Percentiles rank a stretch among this genome's conserved stretches.
These are phyloP conservation scores for Lanistes nyassanus DNA, from an alignment of 1,140 invertebrate genomes.

Conservation along the genomic window DNA sequence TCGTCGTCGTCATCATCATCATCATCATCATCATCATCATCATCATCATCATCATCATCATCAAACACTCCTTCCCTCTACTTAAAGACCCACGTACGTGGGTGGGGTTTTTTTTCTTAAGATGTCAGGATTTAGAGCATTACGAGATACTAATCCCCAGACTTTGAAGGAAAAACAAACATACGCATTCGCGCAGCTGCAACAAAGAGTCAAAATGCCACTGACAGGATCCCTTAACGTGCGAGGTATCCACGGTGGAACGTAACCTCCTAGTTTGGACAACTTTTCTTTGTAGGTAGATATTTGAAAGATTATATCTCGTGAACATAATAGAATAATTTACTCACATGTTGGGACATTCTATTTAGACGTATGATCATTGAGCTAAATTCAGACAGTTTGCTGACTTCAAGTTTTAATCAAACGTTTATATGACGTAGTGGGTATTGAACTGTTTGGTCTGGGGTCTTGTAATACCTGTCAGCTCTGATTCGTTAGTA, in stretches of 20 bases:
- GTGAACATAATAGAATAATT: not conserved
- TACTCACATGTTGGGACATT: not conserved
- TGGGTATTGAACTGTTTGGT: not conserved
- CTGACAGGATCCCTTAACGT: not conserved
- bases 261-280: not conserved
- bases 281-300: not conserved
- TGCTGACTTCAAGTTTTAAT: not conserved
- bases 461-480: not conserved
- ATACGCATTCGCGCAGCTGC: not conserved
- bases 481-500: not conserved
- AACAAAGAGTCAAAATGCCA: not conserved
- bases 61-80: not conserved
- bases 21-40: not conserved
- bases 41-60: not conserved
- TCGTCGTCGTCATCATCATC: not conserved
- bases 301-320: not conserved
- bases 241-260: not conserved
- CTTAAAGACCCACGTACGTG: not conserved
- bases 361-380: no score
- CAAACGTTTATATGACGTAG: not conserved
- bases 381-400: slow-evolving; percentile 1
- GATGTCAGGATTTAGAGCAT: not conserved
- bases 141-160: not conserved
- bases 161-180: not conserved
- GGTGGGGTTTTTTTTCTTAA: no score